These are phyloP conservation scores for Vicugna pacos DNA, from an alignment of 2,113 vertebrate species.

Conservation along the genomic window DNA sequence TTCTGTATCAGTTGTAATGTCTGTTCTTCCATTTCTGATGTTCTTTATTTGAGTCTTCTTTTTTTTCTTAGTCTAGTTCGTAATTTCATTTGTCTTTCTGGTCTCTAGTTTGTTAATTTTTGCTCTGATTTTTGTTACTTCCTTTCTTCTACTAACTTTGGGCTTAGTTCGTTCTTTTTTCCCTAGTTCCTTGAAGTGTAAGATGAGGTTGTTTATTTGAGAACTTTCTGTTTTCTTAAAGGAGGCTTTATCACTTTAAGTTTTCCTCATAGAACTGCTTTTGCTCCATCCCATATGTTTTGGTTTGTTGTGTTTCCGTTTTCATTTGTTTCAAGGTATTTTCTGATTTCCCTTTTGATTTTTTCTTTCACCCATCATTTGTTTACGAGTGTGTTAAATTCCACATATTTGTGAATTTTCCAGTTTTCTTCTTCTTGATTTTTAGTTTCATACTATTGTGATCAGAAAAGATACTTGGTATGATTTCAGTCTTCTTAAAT, in stretches of 20 bases:
- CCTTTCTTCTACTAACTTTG: neutral
- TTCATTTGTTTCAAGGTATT: slow-evolving; percentile 19
- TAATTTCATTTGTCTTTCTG: neutral
- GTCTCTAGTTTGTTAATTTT: neutral
- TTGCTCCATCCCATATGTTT: neutral
- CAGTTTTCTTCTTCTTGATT: neutral
- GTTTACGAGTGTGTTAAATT: neutral
- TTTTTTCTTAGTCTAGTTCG: neutral
- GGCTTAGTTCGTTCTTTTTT: neutral
- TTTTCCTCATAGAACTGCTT: neutral
- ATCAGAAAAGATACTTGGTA: slow-evolving; percentile 6
- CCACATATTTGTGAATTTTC: neutral
- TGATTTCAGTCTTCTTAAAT: neutral
- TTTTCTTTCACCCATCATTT: slow-evolving; percentile 10
- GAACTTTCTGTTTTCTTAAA: neutral
- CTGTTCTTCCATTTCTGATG: neutral
- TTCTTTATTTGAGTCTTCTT: neutral
- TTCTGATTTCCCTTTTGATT: neutral
- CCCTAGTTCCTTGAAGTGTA: neutral
- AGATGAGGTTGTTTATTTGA: neutral
- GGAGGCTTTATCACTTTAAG: neutral
- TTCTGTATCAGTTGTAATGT: neutral
- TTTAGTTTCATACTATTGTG: neutral
- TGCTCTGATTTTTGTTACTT: neutral
- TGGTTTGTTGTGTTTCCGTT: neutral